phyloP scores from a whole-genome alignment of 2,888 invertebrate species.

The Nomada ferruginata region DNA sequence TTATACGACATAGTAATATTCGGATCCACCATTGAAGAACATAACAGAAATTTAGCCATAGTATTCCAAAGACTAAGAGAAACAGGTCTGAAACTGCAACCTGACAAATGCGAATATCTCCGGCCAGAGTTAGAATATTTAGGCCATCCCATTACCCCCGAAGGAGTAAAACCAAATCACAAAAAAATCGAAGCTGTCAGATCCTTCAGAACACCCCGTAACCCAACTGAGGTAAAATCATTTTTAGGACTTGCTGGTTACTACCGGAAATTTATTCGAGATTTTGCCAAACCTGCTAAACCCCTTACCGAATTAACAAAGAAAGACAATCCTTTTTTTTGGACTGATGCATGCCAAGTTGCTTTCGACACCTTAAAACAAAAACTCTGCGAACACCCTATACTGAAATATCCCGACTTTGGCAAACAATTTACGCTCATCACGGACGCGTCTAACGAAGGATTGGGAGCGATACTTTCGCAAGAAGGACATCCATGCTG shows the following conservation, averaged over 20 bases:
- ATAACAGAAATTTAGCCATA: constrained; percentile 5
- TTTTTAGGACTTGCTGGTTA: background rate
- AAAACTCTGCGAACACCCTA: background rate
- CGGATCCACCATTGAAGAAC: constrained; percentile 7
- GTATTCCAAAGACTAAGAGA: background rate
- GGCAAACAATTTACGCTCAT: too few species aligned
- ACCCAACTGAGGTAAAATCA: background rate
- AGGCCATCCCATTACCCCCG: background rate
- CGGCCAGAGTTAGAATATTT: too few species aligned
- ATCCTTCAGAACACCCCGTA: background rate
- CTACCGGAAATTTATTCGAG: background rate
- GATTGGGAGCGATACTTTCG: background rate
- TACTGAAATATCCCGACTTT: background rate
- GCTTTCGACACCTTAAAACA: background rate
- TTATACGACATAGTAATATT: constrained; percentile 28
- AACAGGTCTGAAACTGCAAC: background rate
- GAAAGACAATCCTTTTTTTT: background rate
- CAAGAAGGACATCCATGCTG: background rate
- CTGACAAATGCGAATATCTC: too few species aligned
- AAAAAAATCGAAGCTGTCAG: background rate
- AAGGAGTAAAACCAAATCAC: background rate
- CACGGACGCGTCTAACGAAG: too few species aligned
- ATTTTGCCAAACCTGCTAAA: too few species aligned
- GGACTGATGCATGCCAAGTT: background rate
- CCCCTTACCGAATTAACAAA: too few species aligned